Base-by-base conservation (phyloP, 2,888 invertebrate species). In the Cephus spinipes region DNA sequence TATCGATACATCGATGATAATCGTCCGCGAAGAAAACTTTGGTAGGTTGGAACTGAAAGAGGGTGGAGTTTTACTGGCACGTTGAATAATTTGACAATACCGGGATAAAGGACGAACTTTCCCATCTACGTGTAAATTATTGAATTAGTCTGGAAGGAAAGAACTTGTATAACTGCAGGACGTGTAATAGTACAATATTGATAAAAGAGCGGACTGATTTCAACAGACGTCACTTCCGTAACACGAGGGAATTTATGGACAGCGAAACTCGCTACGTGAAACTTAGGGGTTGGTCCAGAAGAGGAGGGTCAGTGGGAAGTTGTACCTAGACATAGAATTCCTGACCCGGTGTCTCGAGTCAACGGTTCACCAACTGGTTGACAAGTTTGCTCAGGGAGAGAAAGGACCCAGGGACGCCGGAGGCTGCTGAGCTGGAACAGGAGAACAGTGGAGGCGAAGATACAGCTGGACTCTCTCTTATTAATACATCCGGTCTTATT, bases 301-400 rank as follows among this genome's bases (percentile, higher is more conserved):
- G 55, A 9, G 23, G 9, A 23, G 55, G 55, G 15, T 55, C 55
- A 23, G 55, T 23, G 23, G 23, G 9, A 23, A 55, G 23, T 55
- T 55, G 55, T 55, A 23, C 1, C 23, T 23, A 55, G 55, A 55
- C 55, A 55, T 55, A 23, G 55, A 55, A 55, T 15, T 55, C 23
- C 55, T 55, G 55, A 55, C 55, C 55, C 9, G 55, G 23, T 55
- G 55, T 55, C 55, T 80, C 79, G 40, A 71, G 69, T 69, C 81
- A 76, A 83, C 82, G 84, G 85, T 85, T 85, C 74, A 79, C 83
- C 80, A 83, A 83, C 82, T 85, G 83, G 81, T 81, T 83, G 85
- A 82, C 84, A 82, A 85, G 85, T 85, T 85, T 76, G 69, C 69
- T 76, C 79, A 55, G 55, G 55, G 23, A 23, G 9, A 55, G 9